Conservation (phyloP, 2,888 invertebrate genomes). For the Ennomos fuscantarius region DNA sequence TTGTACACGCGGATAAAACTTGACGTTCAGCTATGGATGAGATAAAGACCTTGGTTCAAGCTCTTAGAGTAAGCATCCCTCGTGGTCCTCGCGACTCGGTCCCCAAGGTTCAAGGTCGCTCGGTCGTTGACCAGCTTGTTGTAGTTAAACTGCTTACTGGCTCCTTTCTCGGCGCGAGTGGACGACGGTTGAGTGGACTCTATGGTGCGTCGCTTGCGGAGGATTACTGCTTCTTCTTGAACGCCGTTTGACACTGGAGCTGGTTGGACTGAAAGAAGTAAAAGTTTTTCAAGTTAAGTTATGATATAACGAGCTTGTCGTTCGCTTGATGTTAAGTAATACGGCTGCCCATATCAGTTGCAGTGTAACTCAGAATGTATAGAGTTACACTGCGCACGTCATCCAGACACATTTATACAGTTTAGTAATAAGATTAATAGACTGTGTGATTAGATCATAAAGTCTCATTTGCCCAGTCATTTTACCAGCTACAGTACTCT, state of each 20-base stretch:
- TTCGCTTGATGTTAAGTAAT: not conserved
- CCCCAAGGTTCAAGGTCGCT: constrained; percentile 44
- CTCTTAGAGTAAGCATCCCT: constrained; percentile 68
- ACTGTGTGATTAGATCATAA: no score
- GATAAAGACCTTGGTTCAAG: constrained; percentile 61
- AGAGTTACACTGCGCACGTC: no score
- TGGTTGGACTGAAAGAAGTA: constrained; percentile 29
- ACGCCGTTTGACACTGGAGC: constrained; percentile 48
- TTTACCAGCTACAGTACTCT: no score
- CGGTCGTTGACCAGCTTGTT: constrained; percentile 92
- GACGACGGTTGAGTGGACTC: constrained; percentile 73
- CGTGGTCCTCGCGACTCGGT: constrained; percentile 52
- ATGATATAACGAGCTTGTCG: no score
- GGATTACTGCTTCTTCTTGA: constrained; percentile 60
- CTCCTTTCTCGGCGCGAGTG: constrained; percentile 68
- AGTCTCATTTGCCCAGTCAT: no score
- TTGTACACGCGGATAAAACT: no score
- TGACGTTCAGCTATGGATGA: no score
- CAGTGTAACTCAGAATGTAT: no score
- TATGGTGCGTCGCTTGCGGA: constrained; percentile 74
- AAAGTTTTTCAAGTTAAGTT: not conserved
- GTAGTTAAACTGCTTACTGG: constrained; percentile 91
- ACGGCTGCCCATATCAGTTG: no score
- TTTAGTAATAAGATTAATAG: no score
- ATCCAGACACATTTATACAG: no score